Conservation (phyloP, 2,797 vertebrate species). For the Pseudochaenichthys georgianus region DNA sequence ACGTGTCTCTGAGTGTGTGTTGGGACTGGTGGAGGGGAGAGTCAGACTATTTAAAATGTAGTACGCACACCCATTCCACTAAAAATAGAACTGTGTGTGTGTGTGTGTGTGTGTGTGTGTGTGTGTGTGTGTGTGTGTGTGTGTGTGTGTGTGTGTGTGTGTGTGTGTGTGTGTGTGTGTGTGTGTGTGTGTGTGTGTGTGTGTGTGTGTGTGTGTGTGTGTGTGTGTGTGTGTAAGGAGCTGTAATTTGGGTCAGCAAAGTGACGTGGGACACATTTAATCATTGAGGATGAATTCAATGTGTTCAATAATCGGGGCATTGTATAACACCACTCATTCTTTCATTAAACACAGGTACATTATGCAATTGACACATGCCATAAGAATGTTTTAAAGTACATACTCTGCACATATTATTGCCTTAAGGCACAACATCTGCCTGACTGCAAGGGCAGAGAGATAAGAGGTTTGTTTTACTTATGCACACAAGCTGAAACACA, state of each 20-base stretch:
- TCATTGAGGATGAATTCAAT: conserved; percentile 65
- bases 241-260: conserved; percentile 68
- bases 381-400: conserved; percentile 3
- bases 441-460: conserved; percentile 25
- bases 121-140: neutral
- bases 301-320: conserved; percentile 72
- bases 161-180: conserved; percentile 15
- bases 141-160: conserved; percentile 14
- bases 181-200: conserved; percentile 18
- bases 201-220: conserved; percentile 17
- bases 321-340: conserved; percentile 64
- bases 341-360: conserved; percentile 67
- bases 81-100: conserved; percentile 67
- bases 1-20: conserved; percentile 59
- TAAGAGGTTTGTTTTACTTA: neutral
- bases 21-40: conserved; percentile 42
- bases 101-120: conserved; percentile 16
- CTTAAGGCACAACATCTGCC: conserved; percentile 55
- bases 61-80: conserved; percentile 46
- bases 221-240: conserved; percentile 12
- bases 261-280: conserved; percentile 70
- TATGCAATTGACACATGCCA: conserved; percentile 54
- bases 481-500: neutral
- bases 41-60: conserved; percentile 57
- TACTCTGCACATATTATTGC: conserved; percentile 8